Evolutionary conservation across 2,888 invertebrate species (phyloP).

Genomic region (Ophonus ardosiacus): DNA sequence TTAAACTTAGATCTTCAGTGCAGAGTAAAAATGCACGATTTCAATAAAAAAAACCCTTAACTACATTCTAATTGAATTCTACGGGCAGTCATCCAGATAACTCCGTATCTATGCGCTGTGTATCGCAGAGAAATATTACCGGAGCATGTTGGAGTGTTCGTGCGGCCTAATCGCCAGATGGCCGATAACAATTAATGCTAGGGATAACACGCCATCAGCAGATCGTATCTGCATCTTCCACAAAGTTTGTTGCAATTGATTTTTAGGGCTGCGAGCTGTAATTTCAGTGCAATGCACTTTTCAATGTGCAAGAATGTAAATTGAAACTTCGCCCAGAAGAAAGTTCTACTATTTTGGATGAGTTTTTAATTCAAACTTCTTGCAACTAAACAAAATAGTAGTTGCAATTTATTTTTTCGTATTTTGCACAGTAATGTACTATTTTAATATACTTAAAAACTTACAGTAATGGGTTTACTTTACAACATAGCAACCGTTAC

Average conservation of each 20-base stretch:
- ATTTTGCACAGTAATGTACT: no score
- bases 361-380: no score
- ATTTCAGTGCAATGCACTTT: background rate
- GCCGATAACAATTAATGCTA: slow-evolving; percentile 52
- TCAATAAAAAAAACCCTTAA: slow-evolving; percentile 42
- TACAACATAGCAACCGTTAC: no score
- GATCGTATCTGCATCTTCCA: slow-evolving; percentile 15
- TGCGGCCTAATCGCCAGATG: slow-evolving; percentile 50
- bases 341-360: no score
- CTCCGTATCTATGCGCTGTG: slow-evolving; percentile 48
- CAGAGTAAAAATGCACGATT: slow-evolving; percentile 46
- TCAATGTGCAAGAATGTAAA: background rate
- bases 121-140: slow-evolving; percentile 56
- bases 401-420: no score
- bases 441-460: no score
- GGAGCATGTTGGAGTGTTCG: slow-evolving; percentile 22
- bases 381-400: no score
- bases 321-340: no score
- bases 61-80: slow-evolving; percentile 62
- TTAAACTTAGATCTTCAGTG: slow-evolving; percentile 53
- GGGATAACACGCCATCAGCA: slow-evolving; percentile 55
- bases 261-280: background rate
- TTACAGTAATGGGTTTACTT: no score
- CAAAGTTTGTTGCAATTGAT: background rate
- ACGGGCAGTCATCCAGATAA: slow-evolving; percentile 55